Conservation (phyloP, 2,113 vertebrate genomes). For the Caranx melampygus region DNA sequence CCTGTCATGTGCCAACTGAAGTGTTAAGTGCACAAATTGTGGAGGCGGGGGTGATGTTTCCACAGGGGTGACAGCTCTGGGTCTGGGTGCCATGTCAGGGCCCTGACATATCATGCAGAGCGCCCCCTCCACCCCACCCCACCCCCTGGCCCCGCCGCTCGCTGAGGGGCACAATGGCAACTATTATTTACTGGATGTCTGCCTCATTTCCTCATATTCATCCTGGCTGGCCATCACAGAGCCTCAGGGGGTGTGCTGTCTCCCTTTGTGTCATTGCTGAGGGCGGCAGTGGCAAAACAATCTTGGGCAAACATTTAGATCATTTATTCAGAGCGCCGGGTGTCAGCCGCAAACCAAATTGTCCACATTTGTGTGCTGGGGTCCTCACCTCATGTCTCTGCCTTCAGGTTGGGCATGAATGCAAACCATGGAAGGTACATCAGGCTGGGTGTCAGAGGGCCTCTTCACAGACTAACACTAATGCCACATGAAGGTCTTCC, state of each 20-base stretch:
- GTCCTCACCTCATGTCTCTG: conserved; percentile 34
- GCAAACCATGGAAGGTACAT: conserved; percentile 64
- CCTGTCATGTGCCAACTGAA: conserved; percentile 85
- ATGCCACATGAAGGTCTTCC: conserved; percentile 71
- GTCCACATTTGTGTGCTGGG: conserved; percentile 52
- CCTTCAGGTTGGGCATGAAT: conserved; percentile 66
- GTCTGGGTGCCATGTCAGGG: conserved; percentile 78
- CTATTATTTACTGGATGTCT: conserved; percentile 84
- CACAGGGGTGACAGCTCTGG: conserved; percentile 80
- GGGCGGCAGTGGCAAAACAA: conserved; percentile 78
- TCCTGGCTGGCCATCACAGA: conserved; percentile 72
- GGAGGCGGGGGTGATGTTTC: conserved; percentile 82
- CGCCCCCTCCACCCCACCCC: neutral
- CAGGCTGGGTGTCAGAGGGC: conserved; percentile 63
- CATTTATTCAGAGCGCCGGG: conserved; percentile 75
- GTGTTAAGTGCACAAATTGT: conserved; percentile 85
- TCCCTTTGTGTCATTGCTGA: conserved; percentile 71
- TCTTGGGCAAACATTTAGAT: conserved; percentile 79
- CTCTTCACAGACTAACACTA: conserved; percentile 69
- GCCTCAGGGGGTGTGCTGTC: conserved; percentile 56
- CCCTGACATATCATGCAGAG: conserved; percentile 76
- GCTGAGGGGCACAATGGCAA: conserved; percentile 80
- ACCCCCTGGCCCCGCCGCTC: conserved; percentile 21
- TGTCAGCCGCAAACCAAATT: conserved; percentile 78
- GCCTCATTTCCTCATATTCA: conserved; percentile 83